Evolutionary conservation across 2,888 invertebrate genomes (phyloP), one percentile per base, ranked within the genome.

Genomic region (Stenoptilia bipunctidactyla): DNA sequence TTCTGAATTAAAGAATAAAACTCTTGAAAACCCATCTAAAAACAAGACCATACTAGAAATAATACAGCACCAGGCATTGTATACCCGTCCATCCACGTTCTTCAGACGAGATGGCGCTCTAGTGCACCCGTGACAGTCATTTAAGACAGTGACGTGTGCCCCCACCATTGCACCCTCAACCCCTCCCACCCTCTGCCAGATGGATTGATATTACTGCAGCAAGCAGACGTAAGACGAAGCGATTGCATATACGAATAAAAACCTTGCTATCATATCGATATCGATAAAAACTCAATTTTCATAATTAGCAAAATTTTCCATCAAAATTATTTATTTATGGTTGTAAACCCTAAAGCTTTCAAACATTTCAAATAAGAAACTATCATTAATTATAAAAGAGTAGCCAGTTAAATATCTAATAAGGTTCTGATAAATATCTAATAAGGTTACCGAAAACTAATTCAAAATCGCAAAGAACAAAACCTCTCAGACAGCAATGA

Each of bases 121-220:
- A 73, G 68, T 73, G 73, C 73, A 69, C 77, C 77, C 79, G 79
- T 79, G 82, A 80, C 80, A 80, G 73, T 82, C 80, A 80, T 80
- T 80, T 80, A 79, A 80, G 82, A 82, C 77, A 73, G 67, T 82
- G 82, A 82, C 77, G 72, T 69, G 77, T 45, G 37, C 37, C 39
- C 41, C 42, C 42, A 39, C 41, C 48, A 43, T 46, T 43, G 45
- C 43, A 39, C 39, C 46, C 38, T 25, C 45, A 5, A 15, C 41
- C 39, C 13, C 10, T 34, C 1, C 35, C 27, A 35, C 15, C 8
- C 38, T 36, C 38, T 62, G 58, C 64, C 80, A 82, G 82, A 82
- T 80, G 79, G 82, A 82, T 82, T 80, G 82, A 82, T 82, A 82
- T 82, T 79, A 70, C 73, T 66, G 77, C 75, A 71, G 66, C 66